A percentile compares a stretch with the other conserved stretches of the same genome.
These are phyloP conservation scores for Phytoseiulus persimilis DNA, from an alignment of 2,888 invertebrate species.

Conservation along the genomic window DNA sequence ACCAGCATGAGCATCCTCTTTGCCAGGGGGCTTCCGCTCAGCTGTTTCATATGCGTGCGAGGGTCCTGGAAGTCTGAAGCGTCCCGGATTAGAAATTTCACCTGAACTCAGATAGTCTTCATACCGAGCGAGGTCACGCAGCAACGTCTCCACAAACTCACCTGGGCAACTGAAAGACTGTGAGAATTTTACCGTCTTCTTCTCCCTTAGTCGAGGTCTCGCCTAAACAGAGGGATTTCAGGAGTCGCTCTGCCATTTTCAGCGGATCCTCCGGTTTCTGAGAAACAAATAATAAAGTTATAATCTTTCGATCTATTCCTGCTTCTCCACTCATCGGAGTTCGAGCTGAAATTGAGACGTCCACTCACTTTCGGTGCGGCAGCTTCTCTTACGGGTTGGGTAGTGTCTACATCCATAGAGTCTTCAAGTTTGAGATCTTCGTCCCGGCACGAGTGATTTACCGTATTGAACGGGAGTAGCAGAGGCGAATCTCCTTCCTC, in stretches of 20 bases:
- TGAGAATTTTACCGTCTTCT: constrained; percentile 9
- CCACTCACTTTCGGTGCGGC: background rate
- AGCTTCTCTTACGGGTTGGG: background rate
- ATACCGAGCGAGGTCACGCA: no score
- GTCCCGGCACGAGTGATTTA: background rate
- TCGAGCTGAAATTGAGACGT: background rate
- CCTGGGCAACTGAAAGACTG: constrained; percentile 17
- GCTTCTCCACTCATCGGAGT: no score
- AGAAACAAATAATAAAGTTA: background rate
- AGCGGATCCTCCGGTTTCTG: background rate
- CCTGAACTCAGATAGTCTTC: no score
- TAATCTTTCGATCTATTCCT: no score
- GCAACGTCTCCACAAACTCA: no score
- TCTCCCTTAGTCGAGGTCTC: background rate
- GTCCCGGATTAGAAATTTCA: background rate
- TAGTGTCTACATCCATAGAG: background rate
- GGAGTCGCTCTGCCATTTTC: background rate
- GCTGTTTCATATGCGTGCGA: background rate
- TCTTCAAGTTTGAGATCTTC: background rate
- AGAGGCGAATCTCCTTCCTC: constrained; percentile 5
- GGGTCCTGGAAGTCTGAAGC: constrained; percentile 20
- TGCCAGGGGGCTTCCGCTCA: background rate
- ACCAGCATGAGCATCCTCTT: background rate
- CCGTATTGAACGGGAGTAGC: background rate
- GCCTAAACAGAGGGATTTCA: background rate